phyloP scores from a whole-genome alignment of 2,888 invertebrate species.

The Spicauda simplicius region DNA sequence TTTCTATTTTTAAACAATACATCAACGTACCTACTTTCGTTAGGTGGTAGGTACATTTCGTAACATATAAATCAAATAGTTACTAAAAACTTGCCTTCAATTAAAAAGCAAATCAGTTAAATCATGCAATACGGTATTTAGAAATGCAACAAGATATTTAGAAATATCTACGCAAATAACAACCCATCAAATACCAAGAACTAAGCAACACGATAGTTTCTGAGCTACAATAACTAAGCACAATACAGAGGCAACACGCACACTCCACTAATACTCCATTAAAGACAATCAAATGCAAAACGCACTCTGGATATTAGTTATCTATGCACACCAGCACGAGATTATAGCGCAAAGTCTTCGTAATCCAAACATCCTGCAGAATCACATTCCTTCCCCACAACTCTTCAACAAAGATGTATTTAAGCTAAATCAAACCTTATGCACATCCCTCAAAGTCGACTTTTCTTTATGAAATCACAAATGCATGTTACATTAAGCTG shows the following conservation, averaged over 20 bases:
- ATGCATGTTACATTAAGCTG: slow-evolving; percentile 36
- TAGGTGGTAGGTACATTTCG: too few relatives aligned
- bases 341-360: slow-evolving; percentile 25
- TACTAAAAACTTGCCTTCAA: too few relatives aligned
- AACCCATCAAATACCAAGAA: neutral
- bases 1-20: too few relatives aligned
- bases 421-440: slow-evolving; percentile 35
- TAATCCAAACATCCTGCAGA: slow-evolving; percentile 35
- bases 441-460: slow-evolving; percentile 4
- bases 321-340: slow-evolving; percentile 25
- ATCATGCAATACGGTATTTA: too few relatives aligned
- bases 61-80: too few relatives aligned
- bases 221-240: too few relatives aligned
- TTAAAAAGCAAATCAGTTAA: too few relatives aligned
- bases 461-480: neutral
- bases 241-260: neutral
- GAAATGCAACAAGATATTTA: too few relatives aligned
- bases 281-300: neutral
- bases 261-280: neutral
- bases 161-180: neutral
- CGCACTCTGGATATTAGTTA: slow-evolving; percentile 16
- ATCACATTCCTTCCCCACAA: slow-evolving; percentile 32
- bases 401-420: slow-evolving; percentile 32
- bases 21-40: too few relatives aligned
- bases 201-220: too few relatives aligned